Evolutionary conservation across 2,888 invertebrate genomes (phyloP).

Genomic region (Coecobrya sp.): DNA sequence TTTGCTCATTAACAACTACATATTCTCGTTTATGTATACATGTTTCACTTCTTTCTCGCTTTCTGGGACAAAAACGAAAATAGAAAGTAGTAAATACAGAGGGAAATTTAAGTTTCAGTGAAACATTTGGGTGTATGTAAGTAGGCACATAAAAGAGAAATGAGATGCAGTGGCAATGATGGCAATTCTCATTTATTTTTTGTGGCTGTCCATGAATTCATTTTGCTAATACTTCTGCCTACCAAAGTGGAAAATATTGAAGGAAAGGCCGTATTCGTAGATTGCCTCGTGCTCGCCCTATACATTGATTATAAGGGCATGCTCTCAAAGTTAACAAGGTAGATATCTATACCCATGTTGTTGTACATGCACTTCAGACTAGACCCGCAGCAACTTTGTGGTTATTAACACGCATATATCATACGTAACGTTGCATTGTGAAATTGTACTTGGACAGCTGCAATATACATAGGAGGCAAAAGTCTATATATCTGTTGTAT

Average conservation of each 20-base stretch:
- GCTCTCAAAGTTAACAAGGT: not conserved
- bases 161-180: constrained; percentile 44
- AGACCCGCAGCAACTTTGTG: too few relatives aligned
- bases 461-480: not conserved
- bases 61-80: not conserved
- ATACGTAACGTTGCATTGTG: too few relatives aligned
- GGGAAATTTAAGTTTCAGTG: too few relatives aligned
- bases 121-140: not conserved
- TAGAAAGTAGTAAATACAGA: constrained; percentile 40
- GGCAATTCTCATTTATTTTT: constrained; percentile 48
- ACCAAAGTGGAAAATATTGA: not conserved
- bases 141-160: not conserved
- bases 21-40: constrained; percentile 6
- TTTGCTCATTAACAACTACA: not conserved
- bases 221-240: not conserved
- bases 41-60: not conserved
- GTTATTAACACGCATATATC: not conserved
- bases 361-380: too few relatives aligned
- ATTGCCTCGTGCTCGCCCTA: too few relatives aligned
- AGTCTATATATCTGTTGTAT: not conserved
- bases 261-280: too few relatives aligned
- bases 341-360: not conserved
- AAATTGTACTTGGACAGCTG: not conserved
- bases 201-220: constrained; percentile 22
- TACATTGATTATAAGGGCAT: not conserved